These are phyloP conservation scores for Macrotrachela quadricornifera DNA, from an alignment of 1,140 invertebrate species.

Conservation along the genomic window DNA sequence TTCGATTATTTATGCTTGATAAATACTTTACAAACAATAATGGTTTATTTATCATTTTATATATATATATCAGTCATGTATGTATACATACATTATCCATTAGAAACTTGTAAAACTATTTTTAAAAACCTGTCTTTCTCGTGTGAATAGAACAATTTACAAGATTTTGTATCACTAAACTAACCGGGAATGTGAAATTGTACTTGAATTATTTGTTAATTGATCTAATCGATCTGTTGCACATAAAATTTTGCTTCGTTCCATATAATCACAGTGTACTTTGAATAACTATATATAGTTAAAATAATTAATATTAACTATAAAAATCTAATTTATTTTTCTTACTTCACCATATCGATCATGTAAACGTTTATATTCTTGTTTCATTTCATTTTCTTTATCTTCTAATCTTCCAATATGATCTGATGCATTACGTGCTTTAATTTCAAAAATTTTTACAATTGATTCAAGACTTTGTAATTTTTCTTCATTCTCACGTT, in stretches of 20 bases:
- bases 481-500: slow-evolving; percentile 66
- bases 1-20: too few species aligned
- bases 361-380: slow-evolving; percentile 56
- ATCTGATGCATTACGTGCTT: slow-evolving; percentile 88
- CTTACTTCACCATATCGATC: slow-evolving; percentile 63
- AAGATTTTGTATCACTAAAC: too few species aligned
- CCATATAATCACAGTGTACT: slow-evolving; percentile 97
- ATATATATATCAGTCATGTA: too few species aligned
- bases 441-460: slow-evolving; percentile 86
- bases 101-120: too few species aligned
- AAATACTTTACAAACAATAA: too few species aligned
- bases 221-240: slow-evolving; percentile 37
- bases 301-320: background rate
- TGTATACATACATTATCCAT: too few species aligned
- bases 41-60: too few species aligned
- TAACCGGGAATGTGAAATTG: too few species aligned
- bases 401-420: slow-evolving; percentile 64
- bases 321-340: background rate
- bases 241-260: slow-evolving; percentile 79
- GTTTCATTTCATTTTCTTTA: slow-evolving; percentile 54
- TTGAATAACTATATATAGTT: slow-evolving; percentile 45
- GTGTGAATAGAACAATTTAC: too few species aligned
- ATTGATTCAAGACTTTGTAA: slow-evolving; percentile 88
- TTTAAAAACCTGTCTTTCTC: too few species aligned
- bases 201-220: too few species aligned